Conservation (phyloP, 2,797 vertebrate species). For the Thunnus albacares region DNA sequence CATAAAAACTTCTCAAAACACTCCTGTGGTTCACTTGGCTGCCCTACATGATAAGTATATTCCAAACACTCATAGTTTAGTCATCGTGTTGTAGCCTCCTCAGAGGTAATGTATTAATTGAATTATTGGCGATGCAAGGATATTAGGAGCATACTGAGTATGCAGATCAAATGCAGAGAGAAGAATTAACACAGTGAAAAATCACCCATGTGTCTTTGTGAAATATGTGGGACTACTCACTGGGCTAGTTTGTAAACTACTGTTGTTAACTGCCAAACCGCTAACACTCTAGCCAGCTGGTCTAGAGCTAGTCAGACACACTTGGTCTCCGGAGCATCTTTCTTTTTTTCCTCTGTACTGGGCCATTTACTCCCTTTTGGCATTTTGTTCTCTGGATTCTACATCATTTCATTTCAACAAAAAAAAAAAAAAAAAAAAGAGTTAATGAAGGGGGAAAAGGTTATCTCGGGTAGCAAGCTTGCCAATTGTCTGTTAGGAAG, state of each 20-base stretch:
- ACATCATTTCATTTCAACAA: background rate
- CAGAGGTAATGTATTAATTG: background rate
- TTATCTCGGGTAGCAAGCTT: background rate
- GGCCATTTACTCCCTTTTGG: too few relatives aligned
- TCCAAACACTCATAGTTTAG: background rate
- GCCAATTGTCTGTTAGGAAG: background rate
- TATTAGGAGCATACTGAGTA: too few relatives aligned
- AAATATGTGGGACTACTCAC: background rate
- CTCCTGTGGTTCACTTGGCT: background rate
- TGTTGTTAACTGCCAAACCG: too few relatives aligned
- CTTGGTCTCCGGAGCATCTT: too few relatives aligned
- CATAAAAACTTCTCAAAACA: background rate
- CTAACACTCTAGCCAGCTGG: too few relatives aligned
- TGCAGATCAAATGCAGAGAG: background rate
- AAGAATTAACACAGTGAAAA: background rate
- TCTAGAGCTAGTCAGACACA: too few relatives aligned
- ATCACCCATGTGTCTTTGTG: background rate
- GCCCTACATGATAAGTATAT: background rate
- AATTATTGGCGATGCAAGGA: background rate
- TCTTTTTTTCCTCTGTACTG: too few relatives aligned
- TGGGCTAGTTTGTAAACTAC: background rate
- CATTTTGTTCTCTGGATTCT: background rate
- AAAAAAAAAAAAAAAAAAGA: too few relatives aligned
- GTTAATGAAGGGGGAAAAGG: too few relatives aligned
- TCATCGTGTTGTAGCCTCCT: background rate